Conservation (phyloP, 2,888 invertebrate species). For the Luperina testacea region DNA sequence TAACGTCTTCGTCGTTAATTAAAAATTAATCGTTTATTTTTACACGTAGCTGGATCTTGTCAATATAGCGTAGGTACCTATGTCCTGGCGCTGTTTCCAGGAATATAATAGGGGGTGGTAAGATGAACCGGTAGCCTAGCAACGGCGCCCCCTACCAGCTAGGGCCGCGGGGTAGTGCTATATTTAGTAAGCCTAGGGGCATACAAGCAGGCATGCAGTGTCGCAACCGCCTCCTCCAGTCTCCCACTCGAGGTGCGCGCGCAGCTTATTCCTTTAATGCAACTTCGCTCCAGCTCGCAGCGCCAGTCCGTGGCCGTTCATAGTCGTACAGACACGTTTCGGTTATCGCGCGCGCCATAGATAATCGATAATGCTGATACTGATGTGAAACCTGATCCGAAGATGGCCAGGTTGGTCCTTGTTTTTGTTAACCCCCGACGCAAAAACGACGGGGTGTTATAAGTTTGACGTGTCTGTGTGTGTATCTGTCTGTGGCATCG, state of each 20-base stretch:
- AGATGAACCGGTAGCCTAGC: not conserved
- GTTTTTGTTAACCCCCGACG: not conserved
- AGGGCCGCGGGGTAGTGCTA: not conserved
- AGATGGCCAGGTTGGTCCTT: conserved; percentile 4
- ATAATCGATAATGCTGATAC: not conserved
- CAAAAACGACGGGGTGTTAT: too few relatives aligned
- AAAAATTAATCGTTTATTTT: not conserved
- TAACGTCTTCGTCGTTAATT: not conserved
- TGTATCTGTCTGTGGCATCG: too few relatives aligned
- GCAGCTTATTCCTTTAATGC: not conserved
- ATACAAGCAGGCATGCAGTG: not conserved
- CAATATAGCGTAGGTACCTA: not conserved
- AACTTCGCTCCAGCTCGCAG: too few relatives aligned
- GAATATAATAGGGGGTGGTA: not conserved
- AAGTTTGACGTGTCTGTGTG: too few relatives aligned
- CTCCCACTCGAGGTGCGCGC: conserved; percentile 3
- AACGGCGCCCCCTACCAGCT: not conserved
- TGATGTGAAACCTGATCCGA: not conserved
- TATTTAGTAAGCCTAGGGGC: not conserved
- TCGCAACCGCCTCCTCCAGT: not conserved
- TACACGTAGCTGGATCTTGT: not conserved
- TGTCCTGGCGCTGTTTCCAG: not conserved
- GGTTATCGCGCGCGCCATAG: not conserved
- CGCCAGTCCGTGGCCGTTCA: not conserved
- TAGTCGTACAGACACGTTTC: not conserved